phyloP scores from a whole-genome alignment of 2,888 invertebrate species.

The Nephrotoma flavescens region DNA sequence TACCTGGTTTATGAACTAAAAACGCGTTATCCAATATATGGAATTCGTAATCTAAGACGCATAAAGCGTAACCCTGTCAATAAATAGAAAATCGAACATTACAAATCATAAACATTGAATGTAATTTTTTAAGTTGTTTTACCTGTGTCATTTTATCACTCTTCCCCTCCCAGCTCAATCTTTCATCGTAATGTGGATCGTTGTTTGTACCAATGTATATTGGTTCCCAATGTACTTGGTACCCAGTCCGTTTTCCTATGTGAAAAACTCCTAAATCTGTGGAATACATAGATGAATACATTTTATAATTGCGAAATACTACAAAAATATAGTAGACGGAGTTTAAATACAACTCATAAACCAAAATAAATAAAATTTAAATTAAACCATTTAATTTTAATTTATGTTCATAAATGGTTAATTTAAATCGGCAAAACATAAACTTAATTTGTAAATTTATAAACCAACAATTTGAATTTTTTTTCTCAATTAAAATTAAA shows the following conservation, averaged over 20 bases:
- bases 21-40: slow-evolving; percentile 89
- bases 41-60: slow-evolving; percentile 83
- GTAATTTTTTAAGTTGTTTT: neutral
- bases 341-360: no score
- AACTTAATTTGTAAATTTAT: no score
- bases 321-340: no score
- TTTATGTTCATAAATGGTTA: no score
- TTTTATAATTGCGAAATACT: no score
- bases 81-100: neutral
- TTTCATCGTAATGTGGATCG: slow-evolving; percentile 80
- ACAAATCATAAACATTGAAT: neutral
- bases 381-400: no score
- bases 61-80: slow-evolving; percentile 72
- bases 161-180: slow-evolving; percentile 88
- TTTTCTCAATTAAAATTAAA: no score
- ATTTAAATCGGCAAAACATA: no score
- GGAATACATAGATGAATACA: neutral
- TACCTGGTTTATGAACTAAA: slow-evolving; percentile 81
- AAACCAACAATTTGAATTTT: no score
- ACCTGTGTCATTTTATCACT: slow-evolving; percentile 87
- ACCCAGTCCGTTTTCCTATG: slow-evolving; percentile 65
- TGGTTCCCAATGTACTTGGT: slow-evolving; percentile 80
- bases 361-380: no score
- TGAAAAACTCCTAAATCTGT: slow-evolving; percentile 59
- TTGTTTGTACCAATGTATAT: slow-evolving; percentile 82